Conservation (phyloP, 2,797 vertebrate genomes). For the Lutjanus argentimaculatus region DNA sequence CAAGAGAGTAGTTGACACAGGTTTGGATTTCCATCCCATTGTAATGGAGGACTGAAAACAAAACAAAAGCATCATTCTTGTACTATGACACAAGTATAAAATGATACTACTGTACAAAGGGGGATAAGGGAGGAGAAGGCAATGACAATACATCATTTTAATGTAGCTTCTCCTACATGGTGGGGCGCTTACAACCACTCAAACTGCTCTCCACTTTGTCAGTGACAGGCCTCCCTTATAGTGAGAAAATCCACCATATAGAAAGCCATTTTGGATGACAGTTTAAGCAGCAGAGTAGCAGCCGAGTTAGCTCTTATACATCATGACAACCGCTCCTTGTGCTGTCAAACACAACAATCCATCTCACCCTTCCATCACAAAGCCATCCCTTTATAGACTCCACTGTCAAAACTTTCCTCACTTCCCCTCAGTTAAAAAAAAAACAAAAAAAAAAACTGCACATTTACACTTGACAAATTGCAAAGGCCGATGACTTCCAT, state of each 20-base stretch:
- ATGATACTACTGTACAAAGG: background rate
- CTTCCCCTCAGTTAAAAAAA: constrained; percentile 20
- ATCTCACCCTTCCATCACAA: constrained; percentile 12
- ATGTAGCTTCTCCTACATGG: background rate
- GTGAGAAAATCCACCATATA: constrained; percentile 3
- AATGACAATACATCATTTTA: constrained; percentile 30
- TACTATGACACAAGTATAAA: constrained; percentile 10
- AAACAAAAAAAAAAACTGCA: background rate
- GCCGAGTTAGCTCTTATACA: constrained; percentile 7
- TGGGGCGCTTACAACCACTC: background rate
- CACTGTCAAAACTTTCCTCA: constrained; percentile 38
- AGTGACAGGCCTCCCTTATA: constrained; percentile 9
- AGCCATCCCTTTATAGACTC: constrained; percentile 1
- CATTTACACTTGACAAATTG: constrained; percentile 46
- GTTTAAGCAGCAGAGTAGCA: background rate
- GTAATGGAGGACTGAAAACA: constrained; percentile 37
- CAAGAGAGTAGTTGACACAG: background rate
- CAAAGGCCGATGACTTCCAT: constrained; percentile 44
- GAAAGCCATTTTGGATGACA: constrained; percentile 12
- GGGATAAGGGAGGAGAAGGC: background rate
- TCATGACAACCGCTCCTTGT: constrained; percentile 31
- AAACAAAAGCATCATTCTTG: constrained; percentile 42
- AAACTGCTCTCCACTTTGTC: constrained; percentile 4
- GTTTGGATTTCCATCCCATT: constrained; percentile 35
- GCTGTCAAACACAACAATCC: constrained; percentile 32